These are phyloP conservation scores for Cynodonichthys magdalenae DNA, from an alignment of 2,797 vertebrate species.

Conservation along the genomic window DNA sequence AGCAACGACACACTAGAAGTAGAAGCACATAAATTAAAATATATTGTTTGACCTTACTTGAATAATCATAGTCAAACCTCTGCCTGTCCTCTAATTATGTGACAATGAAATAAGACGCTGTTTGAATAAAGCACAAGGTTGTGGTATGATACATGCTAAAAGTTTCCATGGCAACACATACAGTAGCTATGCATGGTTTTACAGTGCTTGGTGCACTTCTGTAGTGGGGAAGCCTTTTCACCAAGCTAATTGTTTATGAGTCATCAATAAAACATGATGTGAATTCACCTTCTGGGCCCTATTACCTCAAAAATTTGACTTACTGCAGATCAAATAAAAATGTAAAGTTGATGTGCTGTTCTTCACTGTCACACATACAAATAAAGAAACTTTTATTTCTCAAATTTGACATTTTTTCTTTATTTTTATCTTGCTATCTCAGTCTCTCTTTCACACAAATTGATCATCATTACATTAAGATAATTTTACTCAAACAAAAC, in stretches of 20 bases:
- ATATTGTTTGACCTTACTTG: slow-evolving; percentile 52
- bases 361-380: slow-evolving; percentile 19
- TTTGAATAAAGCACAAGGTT: slow-evolving; percentile 63
- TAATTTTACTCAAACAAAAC: too few species aligned
- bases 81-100: slow-evolving; percentile 41
- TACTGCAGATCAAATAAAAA: slow-evolving; percentile 74
- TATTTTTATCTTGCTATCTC: too few species aligned
- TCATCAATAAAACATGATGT: slow-evolving; percentile 60
- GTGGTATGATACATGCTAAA: slow-evolving; percentile 39
- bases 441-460: too few species aligned
- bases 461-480: too few species aligned
- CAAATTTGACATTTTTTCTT: too few species aligned
- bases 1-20: slow-evolving; percentile 52
- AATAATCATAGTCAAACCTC: slow-evolving; percentile 43
- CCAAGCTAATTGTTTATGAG: slow-evolving; percentile 49
- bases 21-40: slow-evolving; percentile 35
- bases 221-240: slow-evolving; percentile 58
- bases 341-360: slow-evolving; percentile 30
- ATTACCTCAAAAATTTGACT: slow-evolving; percentile 47
- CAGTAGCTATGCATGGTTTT: slow-evolving; percentile 70
- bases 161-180: slow-evolving; percentile 52
- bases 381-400: too few species aligned
- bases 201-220: slow-evolving; percentile 42
- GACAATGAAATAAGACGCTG: slow-evolving; percentile 37
- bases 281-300: slow-evolving; percentile 78